Evolutionary conservation across 2,888 invertebrate genomes (phyloP).

Genomic region (Phaedon cochleariae): DNA sequence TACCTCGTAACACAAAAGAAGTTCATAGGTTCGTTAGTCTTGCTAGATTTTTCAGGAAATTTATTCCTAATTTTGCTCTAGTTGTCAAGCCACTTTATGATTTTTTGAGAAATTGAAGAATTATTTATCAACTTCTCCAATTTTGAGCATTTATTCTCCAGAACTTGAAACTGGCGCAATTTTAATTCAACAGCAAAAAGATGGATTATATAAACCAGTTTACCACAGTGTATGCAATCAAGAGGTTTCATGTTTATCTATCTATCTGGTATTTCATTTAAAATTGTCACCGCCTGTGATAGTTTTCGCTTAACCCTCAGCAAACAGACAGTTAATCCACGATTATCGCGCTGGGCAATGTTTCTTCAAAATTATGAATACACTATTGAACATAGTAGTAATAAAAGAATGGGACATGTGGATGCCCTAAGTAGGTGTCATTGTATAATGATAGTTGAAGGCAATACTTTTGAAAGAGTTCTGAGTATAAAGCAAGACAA

Average conservation of each 20-base stretch:
- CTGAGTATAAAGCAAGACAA: slow-evolving; percentile 36
- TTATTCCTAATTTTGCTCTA: slow-evolving; percentile 40
- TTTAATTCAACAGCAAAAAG: slow-evolving; percentile 30
- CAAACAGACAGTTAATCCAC: slow-evolving; percentile 49
- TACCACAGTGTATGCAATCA: slow-evolving; percentile 48
- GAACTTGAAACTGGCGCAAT: slow-evolving; percentile 47
- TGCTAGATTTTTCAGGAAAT: slow-evolving; percentile 44
- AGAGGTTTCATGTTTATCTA: slow-evolving; percentile 51
- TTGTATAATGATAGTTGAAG: slow-evolving; percentile 40
- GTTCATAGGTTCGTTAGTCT: no score
- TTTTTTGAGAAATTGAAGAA: slow-evolving; percentile 42
- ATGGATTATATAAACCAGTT: slow-evolving; percentile 42
- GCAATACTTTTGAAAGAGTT: slow-evolving; percentile 41
- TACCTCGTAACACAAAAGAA: slow-evolving; percentile 19
- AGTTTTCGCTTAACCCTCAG: slow-evolving; percentile 44
- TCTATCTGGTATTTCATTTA: slow-evolving; percentile 48
- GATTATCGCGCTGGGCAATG: slow-evolving; percentile 48
- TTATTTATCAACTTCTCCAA: slow-evolving; percentile 30
- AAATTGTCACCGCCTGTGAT: slow-evolving; percentile 51
- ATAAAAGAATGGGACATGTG: slow-evolving; percentile 47
- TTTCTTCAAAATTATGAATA: slow-evolving; percentile 43
- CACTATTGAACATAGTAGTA: slow-evolving; percentile 33
- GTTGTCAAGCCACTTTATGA: slow-evolving; percentile 44
- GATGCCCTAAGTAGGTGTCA: slow-evolving; percentile 47
- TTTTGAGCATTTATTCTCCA: slow-evolving; percentile 43